These are phyloP conservation scores for Tetheella fluctuosa DNA, from an alignment of 2,888 invertebrate genomes.

Conservation along the genomic window DNA sequence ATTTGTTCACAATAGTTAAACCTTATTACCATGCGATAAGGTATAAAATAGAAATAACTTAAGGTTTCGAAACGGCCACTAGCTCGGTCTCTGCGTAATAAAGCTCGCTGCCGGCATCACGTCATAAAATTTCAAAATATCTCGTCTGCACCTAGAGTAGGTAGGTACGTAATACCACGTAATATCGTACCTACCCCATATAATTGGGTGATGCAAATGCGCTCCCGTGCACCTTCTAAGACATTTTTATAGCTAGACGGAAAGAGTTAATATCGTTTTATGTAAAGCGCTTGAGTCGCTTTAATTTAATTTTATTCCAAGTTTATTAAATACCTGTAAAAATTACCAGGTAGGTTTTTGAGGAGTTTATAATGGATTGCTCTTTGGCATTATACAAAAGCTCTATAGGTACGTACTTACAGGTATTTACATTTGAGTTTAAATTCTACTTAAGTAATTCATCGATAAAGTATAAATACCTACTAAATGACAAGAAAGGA, in stretches of 20 bases:
- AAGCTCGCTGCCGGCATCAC: constrained; percentile 44
- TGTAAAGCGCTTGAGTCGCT: constrained; percentile 58
- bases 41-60: constrained; percentile 25
- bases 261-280: constrained; percentile 68
- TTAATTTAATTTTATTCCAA: constrained; percentile 46
- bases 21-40: constrained; percentile 31
- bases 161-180: constrained; percentile 22
- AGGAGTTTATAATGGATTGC: no score
- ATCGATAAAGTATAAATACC: background rate
- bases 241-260: constrained; percentile 65
- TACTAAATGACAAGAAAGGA: background rate
- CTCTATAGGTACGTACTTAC: no score
- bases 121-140: constrained; percentile 57
- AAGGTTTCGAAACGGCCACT: constrained; percentile 31
- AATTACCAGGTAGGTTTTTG: no score
- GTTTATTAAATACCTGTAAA: constrained; percentile 23
- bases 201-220: constrained; percentile 67
- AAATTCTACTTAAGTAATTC: background rate
- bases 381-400: no score
- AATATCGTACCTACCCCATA: constrained; percentile 38
- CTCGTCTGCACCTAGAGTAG: constrained; percentile 40
- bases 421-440: background rate
- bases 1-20: constrained; percentile 11
- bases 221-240: constrained; percentile 53
- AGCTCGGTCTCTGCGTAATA: constrained; percentile 45